Conservation (phyloP, 2,888 invertebrate genomes). For the Nomada goodeniana region DNA sequence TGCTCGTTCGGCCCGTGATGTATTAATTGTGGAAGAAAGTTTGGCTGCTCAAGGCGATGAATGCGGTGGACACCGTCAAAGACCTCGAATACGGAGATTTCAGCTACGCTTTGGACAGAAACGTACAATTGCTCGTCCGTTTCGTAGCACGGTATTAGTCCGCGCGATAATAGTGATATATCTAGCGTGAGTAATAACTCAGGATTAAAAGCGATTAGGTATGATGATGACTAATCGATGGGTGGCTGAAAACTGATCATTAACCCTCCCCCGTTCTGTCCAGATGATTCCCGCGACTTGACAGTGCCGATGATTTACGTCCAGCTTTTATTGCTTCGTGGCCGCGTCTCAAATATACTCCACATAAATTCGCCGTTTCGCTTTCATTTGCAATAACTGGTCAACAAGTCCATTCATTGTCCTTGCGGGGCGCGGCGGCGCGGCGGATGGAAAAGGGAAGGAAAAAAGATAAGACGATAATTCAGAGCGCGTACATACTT, state of each 20-base stretch:
- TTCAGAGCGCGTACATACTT: not conserved
- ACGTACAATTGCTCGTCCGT: constrained; percentile 1
- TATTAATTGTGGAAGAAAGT: not conserved
- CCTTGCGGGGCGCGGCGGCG: not conserved
- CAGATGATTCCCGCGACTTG: constrained; percentile 8
- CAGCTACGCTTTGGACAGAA: not conserved
- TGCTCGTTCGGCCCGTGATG: not conserved
- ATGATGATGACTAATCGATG: constrained; percentile 44
- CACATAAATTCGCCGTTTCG: not conserved
- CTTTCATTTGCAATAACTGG: not conserved
- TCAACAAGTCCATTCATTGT: not conserved
- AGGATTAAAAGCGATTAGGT: constrained; percentile 44
- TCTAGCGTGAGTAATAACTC: constrained; percentile 43
- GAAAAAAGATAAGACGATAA: not conserved
- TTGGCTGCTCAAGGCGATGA: not conserved
- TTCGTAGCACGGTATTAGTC: not conserved
- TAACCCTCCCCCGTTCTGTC: constrained; percentile 27
- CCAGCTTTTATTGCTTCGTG: constrained; percentile 1
- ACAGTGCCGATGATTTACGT: constrained; percentile 23
- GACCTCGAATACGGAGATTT: not conserved
- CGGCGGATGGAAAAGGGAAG: not conserved
- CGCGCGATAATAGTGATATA: constrained; percentile 27
- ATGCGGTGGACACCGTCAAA: not conserved
- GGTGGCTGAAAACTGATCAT: constrained; percentile 46
- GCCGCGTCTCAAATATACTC: not conserved